Base-by-base conservation (phyloP, 2,797 vertebrate genomes). In the Huso huso region DNA sequence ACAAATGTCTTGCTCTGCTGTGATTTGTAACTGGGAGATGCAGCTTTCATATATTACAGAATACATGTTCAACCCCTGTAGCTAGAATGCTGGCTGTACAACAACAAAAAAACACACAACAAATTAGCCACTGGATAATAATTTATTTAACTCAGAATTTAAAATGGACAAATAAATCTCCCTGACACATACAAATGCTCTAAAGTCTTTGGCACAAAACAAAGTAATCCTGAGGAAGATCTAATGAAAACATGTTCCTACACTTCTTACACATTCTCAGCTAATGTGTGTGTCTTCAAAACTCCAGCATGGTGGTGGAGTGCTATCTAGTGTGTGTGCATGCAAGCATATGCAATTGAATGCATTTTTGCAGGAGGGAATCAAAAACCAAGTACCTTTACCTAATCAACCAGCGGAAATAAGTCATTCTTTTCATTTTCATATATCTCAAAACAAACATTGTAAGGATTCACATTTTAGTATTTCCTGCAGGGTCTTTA, bases 161-260 rank as follows among this genome's bases (percentile, higher is more conserved):
- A 68, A 72, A 65, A 73, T 72, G 64, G 57, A 57, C 66, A 77
- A 62, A 74, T 77, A 82, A 88, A 83, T 53, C 69, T 75, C 78
- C 72, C 74, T 79, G 65, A 77, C 72, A 76, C 72, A 74, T 70
- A 23, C 59, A 75, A 79, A 80, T 80, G 80, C 74, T 77, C 4
- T 76, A 69, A 78, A 71, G 72, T 8, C 86, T 81, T 86, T 87
- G 85, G 84, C 83, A 86, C 82, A 84, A 74, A 77, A 78, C 57
- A 51, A 66, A 13, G 51, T 61, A 72, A 66, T 73, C 73, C 71
- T 75, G 75, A 76, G 61, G 63, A 63, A 66, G 72, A 73, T 68
- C 59, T 74, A 37, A 37, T 37, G 37, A 37, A 68, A 75, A 64
- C 64, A 73, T 63, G 51, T 64, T 55, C 37, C 64, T 37, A 23